Percentiles rank a stretch among this genome's conserved stretches.
Evolutionary conservation across 2,888 invertebrate genomes (phyloP).

Genomic region (Hanleya hanleyi): DNA sequence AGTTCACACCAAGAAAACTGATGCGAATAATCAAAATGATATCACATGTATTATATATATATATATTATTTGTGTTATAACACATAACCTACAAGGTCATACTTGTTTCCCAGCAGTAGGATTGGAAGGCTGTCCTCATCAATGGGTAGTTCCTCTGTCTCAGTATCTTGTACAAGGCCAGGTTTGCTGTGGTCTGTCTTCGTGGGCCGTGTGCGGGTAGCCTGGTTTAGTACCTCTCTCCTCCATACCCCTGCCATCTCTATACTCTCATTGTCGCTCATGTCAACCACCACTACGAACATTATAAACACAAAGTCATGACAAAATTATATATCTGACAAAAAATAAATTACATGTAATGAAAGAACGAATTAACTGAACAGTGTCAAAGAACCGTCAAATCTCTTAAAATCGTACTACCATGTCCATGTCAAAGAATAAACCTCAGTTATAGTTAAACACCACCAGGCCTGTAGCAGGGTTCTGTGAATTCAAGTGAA

Average conservation of each 20-base stretch:
- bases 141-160: conserved; percentile 40
- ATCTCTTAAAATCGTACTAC: too few species aligned
- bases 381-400: too few species aligned
- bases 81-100: conserved; percentile 60
- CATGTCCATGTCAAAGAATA: too few species aligned
- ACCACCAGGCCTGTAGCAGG: too few species aligned
- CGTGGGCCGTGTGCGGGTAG: conserved; percentile 37
- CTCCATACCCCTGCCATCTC: conserved; percentile 64
- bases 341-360: not conserved
- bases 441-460: too few species aligned
- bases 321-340: too few species aligned
- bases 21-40: too few species aligned
- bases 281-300: conserved; percentile 62
- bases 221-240: conserved; percentile 58
- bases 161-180: conserved; percentile 31
- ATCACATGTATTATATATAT: too few species aligned
- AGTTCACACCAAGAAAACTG: too few species aligned
- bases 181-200: conserved; percentile 30
- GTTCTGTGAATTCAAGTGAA: too few species aligned
- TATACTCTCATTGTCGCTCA: conserved; percentile 53
- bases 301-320: not conserved
- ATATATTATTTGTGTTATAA: too few species aligned
- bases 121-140: conserved; percentile 56
- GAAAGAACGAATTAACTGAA: not conserved
- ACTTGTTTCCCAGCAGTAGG: conserved; percentile 64